Base-by-base conservation (phyloP, 2,888 invertebrate species). In the Apoda limacodes region DNA sequence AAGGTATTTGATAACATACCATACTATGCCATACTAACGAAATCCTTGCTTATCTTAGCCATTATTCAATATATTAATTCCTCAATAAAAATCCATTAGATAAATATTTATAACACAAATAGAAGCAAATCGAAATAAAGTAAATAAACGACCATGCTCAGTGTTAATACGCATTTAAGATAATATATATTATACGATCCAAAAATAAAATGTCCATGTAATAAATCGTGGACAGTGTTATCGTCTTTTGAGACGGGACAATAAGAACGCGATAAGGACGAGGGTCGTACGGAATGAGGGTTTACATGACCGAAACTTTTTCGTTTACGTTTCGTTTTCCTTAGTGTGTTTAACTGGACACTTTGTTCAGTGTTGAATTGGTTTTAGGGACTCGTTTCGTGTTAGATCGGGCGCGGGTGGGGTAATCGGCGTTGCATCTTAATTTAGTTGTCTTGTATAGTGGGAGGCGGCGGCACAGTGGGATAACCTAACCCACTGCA, bases 151-250 rank as follows among this genome's bases (percentile, higher is more conserved):
- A 61, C 56, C 46, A 58, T 70, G 74, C 67, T 68, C 71, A 63
- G 60, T 72, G 71, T 75, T 76, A 76, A 76, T 76, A 72, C 60
- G 70, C 70, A 68, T 78, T 78, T 76, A 75, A 76, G 78, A 78
- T 76, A 75, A 75, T 75, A 74, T 75, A 75, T 75, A 17, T 6
- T 70, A 70, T 60, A 67, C 62, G 17, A 17, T 17, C 5, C 17
- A 5, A 6, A 17, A 7, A 7, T 17, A 17, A 74, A 74, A 71
- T 75, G 72, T 67, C 71, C 71, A 68, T 61, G 64, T 64, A 67
- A 78, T 78, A 76, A 76, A 78, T 76, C 71, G 65, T 62, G 56
- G 43, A 46, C 56, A 58, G 55, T 63, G 67, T 76, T 76, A 76
- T 78, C 76, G 63, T 51, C 55, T 63, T 64, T 62, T 57, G 61